phyloP scores from a whole-genome alignment of 1,140 invertebrate species.

The Eufriesea mexicana region DNA sequence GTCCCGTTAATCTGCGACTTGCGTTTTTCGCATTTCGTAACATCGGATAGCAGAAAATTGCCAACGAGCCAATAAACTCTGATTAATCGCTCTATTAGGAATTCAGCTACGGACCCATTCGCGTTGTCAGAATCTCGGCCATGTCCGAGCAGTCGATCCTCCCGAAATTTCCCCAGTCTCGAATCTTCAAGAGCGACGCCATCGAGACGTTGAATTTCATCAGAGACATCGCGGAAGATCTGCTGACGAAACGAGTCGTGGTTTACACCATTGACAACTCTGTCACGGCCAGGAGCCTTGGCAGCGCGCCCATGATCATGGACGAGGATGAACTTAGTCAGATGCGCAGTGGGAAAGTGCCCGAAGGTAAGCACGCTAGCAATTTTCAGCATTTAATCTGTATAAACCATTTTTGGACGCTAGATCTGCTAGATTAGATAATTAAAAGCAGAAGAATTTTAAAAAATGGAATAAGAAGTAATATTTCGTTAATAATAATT shows the following conservation, averaged over 20 bases:
- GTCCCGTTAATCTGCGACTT: too few species aligned
- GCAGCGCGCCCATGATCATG: conserved; percentile 70
- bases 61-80: not conserved
- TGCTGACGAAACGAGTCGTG: conserved; percentile 77
- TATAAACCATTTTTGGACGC: not conserved
- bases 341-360: conserved; percentile 52
- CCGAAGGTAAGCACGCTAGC: conserved; percentile 47
- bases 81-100: conserved; percentile 66
- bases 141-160: conserved; percentile 67
- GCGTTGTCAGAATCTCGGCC: conserved; percentile 76
- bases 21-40: not conserved
- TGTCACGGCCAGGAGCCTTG: conserved; percentile 61
- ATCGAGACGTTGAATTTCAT: conserved; percentile 75
- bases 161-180: conserved; percentile 70
- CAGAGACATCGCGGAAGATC: conserved; percentile 74
- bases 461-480: too few species aligned
- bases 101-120: conserved; percentile 77
- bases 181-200: conserved; percentile 68
- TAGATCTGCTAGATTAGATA: too few species aligned
- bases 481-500: too few species aligned
- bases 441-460: too few species aligned
- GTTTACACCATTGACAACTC: conserved; percentile 78
- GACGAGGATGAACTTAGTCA: conserved; percentile 77
- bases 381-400: too few species aligned
- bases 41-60: not conserved